Percentiles rank a stretch among this genome's conserved stretches.
These are phyloP conservation scores for Deroptyus accipitrinus DNA, from an alignment of 2,113 vertebrate species.

Conservation along the genomic window DNA sequence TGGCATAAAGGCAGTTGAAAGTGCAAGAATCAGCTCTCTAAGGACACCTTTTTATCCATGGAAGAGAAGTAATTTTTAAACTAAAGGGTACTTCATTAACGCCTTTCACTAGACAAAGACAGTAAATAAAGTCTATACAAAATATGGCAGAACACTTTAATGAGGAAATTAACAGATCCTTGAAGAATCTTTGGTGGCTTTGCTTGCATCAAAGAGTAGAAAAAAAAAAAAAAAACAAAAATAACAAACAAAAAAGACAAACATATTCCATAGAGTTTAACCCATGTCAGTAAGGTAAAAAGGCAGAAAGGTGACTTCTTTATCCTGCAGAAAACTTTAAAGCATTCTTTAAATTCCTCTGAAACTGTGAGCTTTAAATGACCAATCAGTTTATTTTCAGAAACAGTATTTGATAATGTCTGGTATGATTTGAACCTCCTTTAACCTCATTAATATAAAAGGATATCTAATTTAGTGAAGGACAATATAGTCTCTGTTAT, in stretches of 20 bases:
- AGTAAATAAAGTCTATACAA: not conserved
- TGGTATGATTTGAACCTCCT: not conserved
- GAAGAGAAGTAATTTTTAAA: not conserved
- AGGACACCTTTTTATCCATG: not conserved
- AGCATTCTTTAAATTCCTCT: not conserved
- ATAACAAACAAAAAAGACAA: too few species aligned
- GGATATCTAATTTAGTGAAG: not conserved
- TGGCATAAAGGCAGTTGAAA: not conserved
- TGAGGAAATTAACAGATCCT: not conserved
- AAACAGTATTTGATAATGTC: not conserved
- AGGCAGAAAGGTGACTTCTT: not conserved
- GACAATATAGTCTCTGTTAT: not conserved
- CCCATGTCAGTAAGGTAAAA: not conserved
- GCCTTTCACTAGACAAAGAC: not conserved
- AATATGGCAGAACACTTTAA: not conserved
- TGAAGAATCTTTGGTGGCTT: not conserved
- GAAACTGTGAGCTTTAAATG: not conserved
- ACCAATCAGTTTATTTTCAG: not conserved
- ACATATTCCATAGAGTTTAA: not conserved
- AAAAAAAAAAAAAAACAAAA: not conserved
- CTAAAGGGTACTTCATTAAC: not conserved
- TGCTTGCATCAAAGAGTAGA: not conserved
- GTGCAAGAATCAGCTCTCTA: not conserved
- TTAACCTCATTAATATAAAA: conserved; percentile 22
- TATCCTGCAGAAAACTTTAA: not conserved